A percentile compares a stretch with the other conserved stretches of the same genome.
These are phyloP conservation scores for Saguinus imperator DNA, from an alignment of 2,113 vertebrate species.

Conservation along the genomic window DNA sequence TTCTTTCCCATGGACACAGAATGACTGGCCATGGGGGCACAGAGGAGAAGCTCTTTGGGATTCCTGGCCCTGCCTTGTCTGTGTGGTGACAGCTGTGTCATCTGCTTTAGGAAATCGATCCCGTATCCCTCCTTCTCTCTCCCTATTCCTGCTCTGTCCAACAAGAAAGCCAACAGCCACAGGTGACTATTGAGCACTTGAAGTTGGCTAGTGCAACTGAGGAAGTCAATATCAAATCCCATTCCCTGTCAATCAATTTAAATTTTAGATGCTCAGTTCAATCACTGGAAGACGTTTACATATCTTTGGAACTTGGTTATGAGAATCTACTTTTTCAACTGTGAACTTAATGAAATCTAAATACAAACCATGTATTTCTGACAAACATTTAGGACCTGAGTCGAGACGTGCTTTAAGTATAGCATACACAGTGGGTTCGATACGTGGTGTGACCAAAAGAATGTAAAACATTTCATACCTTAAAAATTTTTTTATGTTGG, in stretches of 20 bases:
- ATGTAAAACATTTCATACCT: neutral
- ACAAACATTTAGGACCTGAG: neutral
- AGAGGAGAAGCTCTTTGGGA: neutral
- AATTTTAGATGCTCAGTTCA: neutral
- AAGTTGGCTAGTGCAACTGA: neutral
- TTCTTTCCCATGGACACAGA: neutral
- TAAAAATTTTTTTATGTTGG: neutral
- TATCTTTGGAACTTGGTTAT: neutral
- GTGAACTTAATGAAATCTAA: neutral
- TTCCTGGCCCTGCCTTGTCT: neutral
- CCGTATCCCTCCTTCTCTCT: neutral
- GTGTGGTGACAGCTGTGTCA: neutral
- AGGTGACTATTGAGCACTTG: neutral
- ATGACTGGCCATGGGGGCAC: neutral
- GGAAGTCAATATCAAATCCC: neutral
- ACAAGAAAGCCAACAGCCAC: neutral
- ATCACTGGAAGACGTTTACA: neutral
- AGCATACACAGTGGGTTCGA: neutral
- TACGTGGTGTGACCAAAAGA: neutral
- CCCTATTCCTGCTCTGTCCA: neutral
- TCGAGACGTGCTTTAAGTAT: neutral
- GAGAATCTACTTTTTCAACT: neutral
- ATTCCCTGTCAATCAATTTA: neutral
- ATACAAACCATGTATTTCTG: neutral
- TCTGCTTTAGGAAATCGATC: neutral